Evolutionary conservation across 1,140 invertebrate genomes (phyloP), one percentile per base, ranked within the genome.

Genomic region (Melipona quadrifasciata): DNA sequence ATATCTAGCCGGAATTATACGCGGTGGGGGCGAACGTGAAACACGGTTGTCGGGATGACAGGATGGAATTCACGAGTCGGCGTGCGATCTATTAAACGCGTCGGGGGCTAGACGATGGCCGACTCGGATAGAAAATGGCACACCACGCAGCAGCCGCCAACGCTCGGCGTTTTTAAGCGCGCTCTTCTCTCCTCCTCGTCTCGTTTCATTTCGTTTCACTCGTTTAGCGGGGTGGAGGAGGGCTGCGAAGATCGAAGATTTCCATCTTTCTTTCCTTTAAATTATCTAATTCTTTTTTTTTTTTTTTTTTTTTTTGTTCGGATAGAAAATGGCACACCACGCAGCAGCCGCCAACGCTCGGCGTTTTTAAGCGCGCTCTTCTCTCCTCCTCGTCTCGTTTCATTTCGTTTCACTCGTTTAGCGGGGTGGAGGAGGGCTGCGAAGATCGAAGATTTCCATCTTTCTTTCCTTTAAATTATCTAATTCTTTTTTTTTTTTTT

Each of bases 1-100:
- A 82, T 68, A 75, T 75, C 80, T 67, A 76, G 47, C 72, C 58
- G 80, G 72, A 75, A 82, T 82, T 82, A 75, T 82, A 82, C 72
- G 51, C 47, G 71, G 51, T 55, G 31, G 2, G 51, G 58, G n/a
- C 16, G 27, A 72, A 67, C 80, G 72, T 64, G 71, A 82, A 82
- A 76, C 80, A 76, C 57, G 72, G 80, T 76, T 82, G 80, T 82
- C 72, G 61, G 61, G 72, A 76, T 82, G 80, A 82, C 80, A 82
- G 80, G 72, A 76, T 76, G 80, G 80, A 82, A 76, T 82, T 76
- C 80, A 82, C 80, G 80, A 82, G 80, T 82, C 80, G 72, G 51
- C 51, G 51, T 74, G 72, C 80, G 80, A 82, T 82, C 80, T 82
- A 82, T 82, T 82, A 82, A 82, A 82, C 80, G 61, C 80, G 80